Conservation (phyloP, 2,113 vertebrate genomes). For the Crotalus horridus region DNA sequence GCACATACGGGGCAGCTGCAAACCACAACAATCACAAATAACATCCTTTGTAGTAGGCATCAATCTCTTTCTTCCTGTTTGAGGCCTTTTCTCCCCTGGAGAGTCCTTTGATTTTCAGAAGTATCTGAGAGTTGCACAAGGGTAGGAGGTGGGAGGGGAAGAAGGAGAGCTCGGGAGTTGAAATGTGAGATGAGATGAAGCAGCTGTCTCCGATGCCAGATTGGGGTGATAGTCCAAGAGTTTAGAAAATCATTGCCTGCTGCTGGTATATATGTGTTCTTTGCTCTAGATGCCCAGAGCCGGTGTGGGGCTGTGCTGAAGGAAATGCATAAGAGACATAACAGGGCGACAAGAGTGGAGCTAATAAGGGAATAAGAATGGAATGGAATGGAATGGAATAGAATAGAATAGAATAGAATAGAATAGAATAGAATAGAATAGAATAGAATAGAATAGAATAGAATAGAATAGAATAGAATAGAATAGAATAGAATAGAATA, state of each 20-base stretch:
- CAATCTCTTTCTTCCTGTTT: background rate
- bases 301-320: background rate
- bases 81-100: background rate
- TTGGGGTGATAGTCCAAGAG: background rate
- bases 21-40: background rate
- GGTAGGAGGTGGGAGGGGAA: fast-evolving
- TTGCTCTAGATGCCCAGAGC: background rate
- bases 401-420: too few species aligned
- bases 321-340: background rate
- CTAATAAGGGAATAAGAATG: background rate
- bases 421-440: too few species aligned
- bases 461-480: too few species aligned
- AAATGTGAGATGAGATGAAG: background rate
- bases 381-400: too few species aligned
- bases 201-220: background rate
- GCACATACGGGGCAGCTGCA: background rate
- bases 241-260: background rate
- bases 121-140: background rate
- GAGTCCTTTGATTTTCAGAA: background rate
- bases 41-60: background rate
- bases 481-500: too few species aligned
- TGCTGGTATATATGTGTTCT: background rate
- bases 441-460: too few species aligned
- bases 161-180: background rate
- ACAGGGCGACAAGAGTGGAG: background rate